Percentiles rank a stretch among this genome's conserved stretches.
Conservation (phyloP, 2,113 vertebrate species). For the Pelvicachromis taeniatus region DNA sequence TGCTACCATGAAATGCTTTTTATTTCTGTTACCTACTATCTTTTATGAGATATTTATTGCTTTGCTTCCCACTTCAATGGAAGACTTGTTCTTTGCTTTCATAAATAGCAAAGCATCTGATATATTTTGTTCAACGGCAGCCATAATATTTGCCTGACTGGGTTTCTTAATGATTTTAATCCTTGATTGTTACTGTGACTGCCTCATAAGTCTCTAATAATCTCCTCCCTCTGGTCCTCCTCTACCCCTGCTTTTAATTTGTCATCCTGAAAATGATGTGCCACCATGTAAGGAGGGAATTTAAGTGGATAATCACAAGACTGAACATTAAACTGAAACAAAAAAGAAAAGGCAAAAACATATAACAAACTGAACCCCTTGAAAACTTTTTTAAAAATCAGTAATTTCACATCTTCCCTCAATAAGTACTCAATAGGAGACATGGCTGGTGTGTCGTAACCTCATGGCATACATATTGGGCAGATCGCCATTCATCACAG, state of each 20-base stretch:
- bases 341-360: neutral
- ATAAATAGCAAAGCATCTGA: neutral
- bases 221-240: neutral
- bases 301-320: neutral
- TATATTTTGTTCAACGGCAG: neutral
- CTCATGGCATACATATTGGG: neutral
- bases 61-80: neutral
- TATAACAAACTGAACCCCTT: neutral
- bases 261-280: neutral
- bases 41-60: neutral
- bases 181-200: neutral
- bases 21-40: neutral
- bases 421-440: too few species aligned
- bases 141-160: neutral
- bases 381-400: rapidly evolving
- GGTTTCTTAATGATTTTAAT: neutral
- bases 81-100: neutral
- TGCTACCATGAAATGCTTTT: neutral
- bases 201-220: neutral
- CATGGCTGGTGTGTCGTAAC: neutral
- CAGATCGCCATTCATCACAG: rapidly evolving
- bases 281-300: neutral
- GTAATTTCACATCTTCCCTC: neutral
- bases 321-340: neutral
- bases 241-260: neutral